phyloP scores from a whole-genome alignment of 92 coral and sea anemone genomes.

The Heliopora coerulea region DNA sequence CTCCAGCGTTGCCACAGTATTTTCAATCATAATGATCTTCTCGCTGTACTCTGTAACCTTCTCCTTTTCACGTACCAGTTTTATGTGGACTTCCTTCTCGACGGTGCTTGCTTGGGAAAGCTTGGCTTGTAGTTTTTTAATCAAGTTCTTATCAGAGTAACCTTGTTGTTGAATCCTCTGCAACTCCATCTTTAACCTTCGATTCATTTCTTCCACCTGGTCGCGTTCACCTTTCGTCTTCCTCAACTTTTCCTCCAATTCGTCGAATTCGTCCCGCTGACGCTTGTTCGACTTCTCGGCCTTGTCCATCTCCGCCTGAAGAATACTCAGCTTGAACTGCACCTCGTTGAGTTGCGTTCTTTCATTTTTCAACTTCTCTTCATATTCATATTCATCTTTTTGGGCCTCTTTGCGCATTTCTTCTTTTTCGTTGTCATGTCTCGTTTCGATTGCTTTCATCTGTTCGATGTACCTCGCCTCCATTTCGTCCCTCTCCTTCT shows the following conservation, averaged over 20 bases:
- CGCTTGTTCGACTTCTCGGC: conserved; percentile 24
- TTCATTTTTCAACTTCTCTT: conserved; percentile 11
- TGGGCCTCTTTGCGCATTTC: conserved; percentile 15
- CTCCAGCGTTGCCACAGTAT: conserved; percentile 18
- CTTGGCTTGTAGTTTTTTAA: conserved; percentile 14
- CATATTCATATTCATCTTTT: conserved; percentile 8
- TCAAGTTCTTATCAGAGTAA: not conserved
- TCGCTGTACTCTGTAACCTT: conserved; percentile 12
- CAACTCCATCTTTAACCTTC: conserved; percentile 23
- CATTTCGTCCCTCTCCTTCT: conserved; percentile 15
- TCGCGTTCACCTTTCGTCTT: conserved; percentile 20
- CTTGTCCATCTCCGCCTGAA: conserved; percentile 12
- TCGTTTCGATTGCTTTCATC: conserved; percentile 22
- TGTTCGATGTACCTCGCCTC: conserved; percentile 16
- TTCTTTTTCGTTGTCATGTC: conserved; percentile 8
- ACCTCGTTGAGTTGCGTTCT: conserved; percentile 1
- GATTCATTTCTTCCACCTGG: conserved; percentile 14
- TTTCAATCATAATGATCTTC: conserved; percentile 27
- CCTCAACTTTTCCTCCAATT: conserved; percentile 20
- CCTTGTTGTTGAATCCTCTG: conserved; percentile 19
- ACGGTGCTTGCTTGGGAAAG: not conserved
- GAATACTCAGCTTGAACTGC: conserved; percentile 12
- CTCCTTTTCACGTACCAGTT: conserved; percentile 10
- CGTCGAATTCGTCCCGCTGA: conserved; percentile 16
- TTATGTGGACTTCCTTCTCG: not conserved